phyloP scores from a whole-genome alignment of 2,113 vertebrate species.

The Perca schrenkii region DNA sequence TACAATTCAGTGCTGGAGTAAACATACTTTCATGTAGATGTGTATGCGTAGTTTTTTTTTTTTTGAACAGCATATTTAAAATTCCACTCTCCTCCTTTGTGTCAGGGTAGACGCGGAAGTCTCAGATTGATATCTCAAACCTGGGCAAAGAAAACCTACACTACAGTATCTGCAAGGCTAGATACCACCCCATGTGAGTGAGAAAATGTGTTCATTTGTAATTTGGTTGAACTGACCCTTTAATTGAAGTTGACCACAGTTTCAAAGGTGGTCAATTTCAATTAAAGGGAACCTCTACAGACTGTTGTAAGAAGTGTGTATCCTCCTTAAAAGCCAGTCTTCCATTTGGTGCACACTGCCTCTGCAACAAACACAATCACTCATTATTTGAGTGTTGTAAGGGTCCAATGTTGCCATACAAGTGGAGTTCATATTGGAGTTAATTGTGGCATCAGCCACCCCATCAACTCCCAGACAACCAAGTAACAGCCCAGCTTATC shows the following conservation, averaged over 20 bases:
- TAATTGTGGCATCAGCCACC: conserved; percentile 53
- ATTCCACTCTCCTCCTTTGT: background rate
- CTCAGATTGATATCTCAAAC: conserved; percentile 2
- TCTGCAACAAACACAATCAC: conserved; percentile 6
- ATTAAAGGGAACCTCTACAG: background rate
- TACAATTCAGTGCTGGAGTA: background rate
- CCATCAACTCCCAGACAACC: conserved; percentile 58
- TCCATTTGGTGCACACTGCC: background rate
- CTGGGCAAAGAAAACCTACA: background rate
- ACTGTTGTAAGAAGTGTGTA: background rate
- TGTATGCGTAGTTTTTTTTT: background rate
- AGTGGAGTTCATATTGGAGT: conserved; percentile 31
- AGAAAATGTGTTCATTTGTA: background rate
- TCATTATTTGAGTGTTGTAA: background rate
- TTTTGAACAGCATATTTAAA: conserved; percentile 2
- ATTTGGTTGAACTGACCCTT: background rate
- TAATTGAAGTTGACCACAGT: background rate
- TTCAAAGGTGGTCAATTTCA: background rate
- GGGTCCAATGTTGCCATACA: conserved; percentile 2
- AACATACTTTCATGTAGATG: background rate
- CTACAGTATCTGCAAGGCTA: background rate
- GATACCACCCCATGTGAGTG: background rate
- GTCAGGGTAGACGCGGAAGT: background rate
- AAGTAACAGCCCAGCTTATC: conserved; percentile 65
- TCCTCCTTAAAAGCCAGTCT: background rate